These are phyloP conservation scores for Psammodynastes pulverulentus DNA, from an alignment of 2,113 vertebrate species.

Conservation along the genomic window DNA sequence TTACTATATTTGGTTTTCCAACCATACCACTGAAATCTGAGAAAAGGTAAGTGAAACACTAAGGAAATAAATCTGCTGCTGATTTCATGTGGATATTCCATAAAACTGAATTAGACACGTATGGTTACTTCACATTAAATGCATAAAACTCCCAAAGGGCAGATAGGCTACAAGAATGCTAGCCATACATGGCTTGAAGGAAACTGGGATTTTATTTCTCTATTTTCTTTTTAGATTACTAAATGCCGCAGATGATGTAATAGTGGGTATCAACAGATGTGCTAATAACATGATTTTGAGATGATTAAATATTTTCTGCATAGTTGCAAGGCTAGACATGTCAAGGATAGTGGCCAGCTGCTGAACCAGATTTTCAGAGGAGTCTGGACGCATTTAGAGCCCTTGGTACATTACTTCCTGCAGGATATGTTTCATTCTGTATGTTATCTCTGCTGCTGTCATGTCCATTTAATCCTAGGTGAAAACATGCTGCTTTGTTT, in stretches of 20 bases:
- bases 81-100: not conserved
- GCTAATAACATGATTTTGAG: not conserved
- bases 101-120: not conserved
- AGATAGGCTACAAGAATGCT: not conserved
- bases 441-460: not conserved
- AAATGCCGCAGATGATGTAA: not conserved
- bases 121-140: not conserved
- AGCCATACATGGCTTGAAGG: not conserved
- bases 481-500: constrained; percentile 1
- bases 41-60: not conserved
- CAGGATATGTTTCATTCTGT: not conserved
- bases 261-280: not conserved
- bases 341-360: not conserved
- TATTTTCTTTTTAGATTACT: not conserved
- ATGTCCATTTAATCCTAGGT: not conserved
- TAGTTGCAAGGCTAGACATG: not conserved
- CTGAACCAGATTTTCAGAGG: not conserved
- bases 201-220: not conserved
- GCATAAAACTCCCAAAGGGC: not conserved
- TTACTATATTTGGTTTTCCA: not conserved
- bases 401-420: not conserved
- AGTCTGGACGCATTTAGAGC: not conserved
- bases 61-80: not conserved
- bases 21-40: not conserved
- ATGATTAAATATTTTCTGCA: not conserved